Evolutionary conservation across 2,797 vertebrate genomes (phyloP), one percentile per base, ranked within the genome.

Genomic region (Oreochromis grahami): DNA sequence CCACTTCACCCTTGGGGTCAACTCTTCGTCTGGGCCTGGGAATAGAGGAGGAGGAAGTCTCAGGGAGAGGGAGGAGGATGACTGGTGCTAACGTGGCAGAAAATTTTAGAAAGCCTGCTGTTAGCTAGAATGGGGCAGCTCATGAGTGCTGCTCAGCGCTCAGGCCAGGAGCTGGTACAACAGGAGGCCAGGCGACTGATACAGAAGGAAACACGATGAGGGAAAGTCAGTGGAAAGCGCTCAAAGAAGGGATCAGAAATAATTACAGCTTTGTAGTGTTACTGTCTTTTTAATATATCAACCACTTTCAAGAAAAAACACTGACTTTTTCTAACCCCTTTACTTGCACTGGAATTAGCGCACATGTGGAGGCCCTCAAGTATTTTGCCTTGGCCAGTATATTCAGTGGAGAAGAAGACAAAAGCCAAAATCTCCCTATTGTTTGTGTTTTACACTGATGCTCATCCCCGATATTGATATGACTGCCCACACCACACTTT

Each of bases 1-100:
- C 94, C 98, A 99, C 88, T 99, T 98, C 93, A 97, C 97, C 41
- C 93, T 99, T 86, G 98, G 98, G 34, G 96, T 98, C 87, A 97
- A 94, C 92, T 60, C 97, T 0, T 95, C 96, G 1, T 90, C 97
- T 0, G 96, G 95, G 10, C 85, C 95, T 4, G 93, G 95, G 65
- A 74, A 94, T 82, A 94, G 97, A 91, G 94, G 96, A 81, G 93
- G 96, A n/a, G 96, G 97, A 79, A 97, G 97, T 94, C 97, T 98
- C 96, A 97, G 97, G 41, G 97, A 98, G 88, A 94, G 96, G 14
- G 97, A 98, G 1, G 97, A 97, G 81, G 97, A 98, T 15, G 98
- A 98, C 94, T 99, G 98, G 98, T 99, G 98, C 97, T 99, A 98
- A 96, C 92, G 43, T 92, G 92, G 45, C 36, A 29, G 50, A 29